Evolutionary conservation across 2,888 invertebrate genomes (phyloP).

Genomic region (Stenodema calcarata): DNA sequence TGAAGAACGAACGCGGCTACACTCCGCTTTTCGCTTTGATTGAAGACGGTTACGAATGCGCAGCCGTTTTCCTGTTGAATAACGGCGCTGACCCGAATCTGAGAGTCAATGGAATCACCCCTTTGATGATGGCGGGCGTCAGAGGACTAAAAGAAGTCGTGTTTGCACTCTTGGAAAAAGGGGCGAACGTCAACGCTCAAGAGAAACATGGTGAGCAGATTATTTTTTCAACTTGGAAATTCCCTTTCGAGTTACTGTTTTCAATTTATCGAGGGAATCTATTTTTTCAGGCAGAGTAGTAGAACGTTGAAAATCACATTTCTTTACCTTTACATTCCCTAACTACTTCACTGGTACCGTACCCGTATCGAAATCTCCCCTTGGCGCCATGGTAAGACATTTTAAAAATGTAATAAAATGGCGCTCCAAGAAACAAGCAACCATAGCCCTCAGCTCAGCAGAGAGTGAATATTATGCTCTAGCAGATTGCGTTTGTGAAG

Average conservation of each 20-base stretch:
- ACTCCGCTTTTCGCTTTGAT: not conserved
- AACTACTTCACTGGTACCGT: no score
- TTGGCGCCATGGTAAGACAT: no score
- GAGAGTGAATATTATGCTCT: conserved; percentile 13
- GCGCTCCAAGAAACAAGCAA: not conserved
- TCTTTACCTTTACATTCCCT: no score
- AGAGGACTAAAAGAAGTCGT: not conserved
- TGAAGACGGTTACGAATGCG: not conserved
- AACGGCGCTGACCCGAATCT: not conserved
- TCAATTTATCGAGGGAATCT: no score
- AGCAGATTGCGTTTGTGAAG: conserved; percentile 3
- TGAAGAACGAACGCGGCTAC: not conserved
- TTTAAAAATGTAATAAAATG: no score
- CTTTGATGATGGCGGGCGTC: not conserved
- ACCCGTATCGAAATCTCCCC: no score
- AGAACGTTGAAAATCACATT: no score
- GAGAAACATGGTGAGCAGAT: not conserved
- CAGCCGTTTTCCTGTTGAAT: not conserved
- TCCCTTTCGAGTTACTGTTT: no score
- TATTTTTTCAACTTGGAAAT: no score
- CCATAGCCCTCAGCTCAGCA: not conserved
- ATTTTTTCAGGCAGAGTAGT: no score
- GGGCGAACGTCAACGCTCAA: not conserved
- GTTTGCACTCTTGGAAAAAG: not conserved
- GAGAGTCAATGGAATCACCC: not conserved